Conservation (phyloP, 2,113 vertebrate species). For the Dryoscopus gambensis region DNA sequence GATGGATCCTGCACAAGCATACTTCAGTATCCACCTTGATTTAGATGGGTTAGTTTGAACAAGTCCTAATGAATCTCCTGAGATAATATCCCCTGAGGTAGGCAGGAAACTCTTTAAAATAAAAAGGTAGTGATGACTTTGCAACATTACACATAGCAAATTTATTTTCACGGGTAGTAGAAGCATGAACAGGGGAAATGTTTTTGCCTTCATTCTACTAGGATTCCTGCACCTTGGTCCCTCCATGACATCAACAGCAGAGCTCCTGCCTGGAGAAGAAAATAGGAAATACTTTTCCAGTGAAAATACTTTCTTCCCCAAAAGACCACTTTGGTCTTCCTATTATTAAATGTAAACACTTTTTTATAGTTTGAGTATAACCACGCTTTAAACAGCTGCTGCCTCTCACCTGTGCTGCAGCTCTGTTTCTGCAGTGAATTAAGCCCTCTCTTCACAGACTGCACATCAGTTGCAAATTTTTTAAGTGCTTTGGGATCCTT, state of each 20-base stretch:
- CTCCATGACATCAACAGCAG: background rate
- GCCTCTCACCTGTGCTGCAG: slow-evolving; percentile 20
- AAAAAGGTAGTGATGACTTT: background rate
- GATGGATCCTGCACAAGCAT: background rate
- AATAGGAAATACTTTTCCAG: slow-evolving; percentile 31
- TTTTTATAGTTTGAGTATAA: slow-evolving; percentile 36
- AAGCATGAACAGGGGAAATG: background rate
- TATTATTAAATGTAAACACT: slow-evolving; percentile 34
- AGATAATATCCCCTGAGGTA: background rate
- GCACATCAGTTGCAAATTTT: background rate
- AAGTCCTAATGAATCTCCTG: background rate
- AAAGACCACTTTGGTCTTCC: slow-evolving; percentile 42
- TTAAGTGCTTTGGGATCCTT: background rate
- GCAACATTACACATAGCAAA: background rate
- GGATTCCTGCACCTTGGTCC: background rate
- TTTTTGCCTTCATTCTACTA: background rate
- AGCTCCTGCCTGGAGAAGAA: background rate
- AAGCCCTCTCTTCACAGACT: background rate
- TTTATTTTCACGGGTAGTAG: background rate
- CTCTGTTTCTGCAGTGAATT: slow-evolving; percentile 19
- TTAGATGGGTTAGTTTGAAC: background rate
- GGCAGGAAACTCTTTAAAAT: background rate
- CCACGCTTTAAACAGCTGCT: slow-evolving; percentile 24
- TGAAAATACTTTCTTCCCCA: slow-evolving; percentile 28
- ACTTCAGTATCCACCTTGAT: background rate